Evolutionary conservation across 2,113 vertebrate genomes (phyloP).

Genomic region (Hippocampus abdominalis): DNA sequence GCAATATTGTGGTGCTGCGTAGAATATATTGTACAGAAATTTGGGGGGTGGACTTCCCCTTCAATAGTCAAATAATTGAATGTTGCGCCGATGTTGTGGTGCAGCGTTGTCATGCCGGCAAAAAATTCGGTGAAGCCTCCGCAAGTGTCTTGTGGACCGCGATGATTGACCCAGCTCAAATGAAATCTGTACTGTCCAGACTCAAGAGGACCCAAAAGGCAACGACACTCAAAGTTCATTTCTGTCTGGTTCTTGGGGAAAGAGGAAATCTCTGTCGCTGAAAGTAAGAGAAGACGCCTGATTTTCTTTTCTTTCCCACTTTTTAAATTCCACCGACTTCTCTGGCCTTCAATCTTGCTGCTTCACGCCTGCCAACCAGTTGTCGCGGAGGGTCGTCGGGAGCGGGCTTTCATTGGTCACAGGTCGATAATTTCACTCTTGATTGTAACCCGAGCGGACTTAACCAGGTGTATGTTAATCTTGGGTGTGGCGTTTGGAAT

Average conservation of each 20-base stretch:
- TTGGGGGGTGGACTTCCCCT: no score
- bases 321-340: slow-evolving; percentile 32
- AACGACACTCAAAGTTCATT: slow-evolving; percentile 75
- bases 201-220: slow-evolving; percentile 75
- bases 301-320: slow-evolving; percentile 13
- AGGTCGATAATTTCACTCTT: slow-evolving; percentile 48
- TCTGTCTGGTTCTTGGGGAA: slow-evolving; percentile 78
- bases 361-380: slow-evolving; percentile 50
- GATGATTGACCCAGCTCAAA: slow-evolving; percentile 35
- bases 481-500: slow-evolving; percentile 40
- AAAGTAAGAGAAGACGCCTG: slow-evolving; percentile 75
- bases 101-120: background rate
- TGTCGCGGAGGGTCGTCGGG: slow-evolving; percentile 43
- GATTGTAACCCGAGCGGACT: slow-evolving; percentile 31
- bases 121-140: background rate
- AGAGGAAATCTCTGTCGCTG: slow-evolving; percentile 75
- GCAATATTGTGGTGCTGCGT: no score
- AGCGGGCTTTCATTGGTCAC: slow-evolving; percentile 49
- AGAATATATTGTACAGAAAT: no score
- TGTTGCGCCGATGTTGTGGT: background rate
- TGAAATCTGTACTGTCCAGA: slow-evolving; percentile 75
- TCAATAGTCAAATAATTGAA: background rate
- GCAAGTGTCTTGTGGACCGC: background rate
- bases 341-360: slow-evolving; percentile 47
- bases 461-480: slow-evolving; percentile 48